Conservation (phyloP, 2,888 invertebrate species). For the Synergus laeviventris region DNA sequence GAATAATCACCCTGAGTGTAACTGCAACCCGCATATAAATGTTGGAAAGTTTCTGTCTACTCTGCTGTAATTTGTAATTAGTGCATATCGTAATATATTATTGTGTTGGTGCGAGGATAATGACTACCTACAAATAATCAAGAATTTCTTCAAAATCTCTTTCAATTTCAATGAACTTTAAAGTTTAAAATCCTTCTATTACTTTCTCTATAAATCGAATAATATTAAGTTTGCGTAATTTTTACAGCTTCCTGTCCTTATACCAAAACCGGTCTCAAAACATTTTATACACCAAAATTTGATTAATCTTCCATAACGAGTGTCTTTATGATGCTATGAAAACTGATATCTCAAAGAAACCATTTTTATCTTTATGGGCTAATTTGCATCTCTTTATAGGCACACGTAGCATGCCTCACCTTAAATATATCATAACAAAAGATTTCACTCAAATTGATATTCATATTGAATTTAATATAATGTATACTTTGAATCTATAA, state of each 20-base stretch:
- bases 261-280: neutral
- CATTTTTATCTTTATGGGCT: neutral
- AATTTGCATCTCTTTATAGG: constrained; percentile 11
- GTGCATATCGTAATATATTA: constrained; percentile 20
- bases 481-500: neutral
- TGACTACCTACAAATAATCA: neutral
- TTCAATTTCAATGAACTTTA: neutral
- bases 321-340: constrained; percentile 32
- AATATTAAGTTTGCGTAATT: neutral
- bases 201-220: neutral
- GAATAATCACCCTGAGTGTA: constrained; percentile 25
- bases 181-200: neutral
- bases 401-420: neutral
- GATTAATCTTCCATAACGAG: constrained; percentile 14
- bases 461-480: neutral
- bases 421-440: neutral
- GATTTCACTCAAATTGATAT: neutral
- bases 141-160: neutral
- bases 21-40: constrained; percentile 24
- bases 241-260: constrained; percentile 4
- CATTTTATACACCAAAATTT: neutral
- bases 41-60: neutral
- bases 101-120: neutral
- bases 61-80: constrained; percentile 30
- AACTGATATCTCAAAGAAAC: constrained; percentile 19